A percentile compares a stretch with the other conserved stretches of the same genome.
These are phyloP conservation scores for Ictalurus punctatus DNA, from an alignment of 2,113 vertebrate genomes.

Conservation along the genomic window DNA sequence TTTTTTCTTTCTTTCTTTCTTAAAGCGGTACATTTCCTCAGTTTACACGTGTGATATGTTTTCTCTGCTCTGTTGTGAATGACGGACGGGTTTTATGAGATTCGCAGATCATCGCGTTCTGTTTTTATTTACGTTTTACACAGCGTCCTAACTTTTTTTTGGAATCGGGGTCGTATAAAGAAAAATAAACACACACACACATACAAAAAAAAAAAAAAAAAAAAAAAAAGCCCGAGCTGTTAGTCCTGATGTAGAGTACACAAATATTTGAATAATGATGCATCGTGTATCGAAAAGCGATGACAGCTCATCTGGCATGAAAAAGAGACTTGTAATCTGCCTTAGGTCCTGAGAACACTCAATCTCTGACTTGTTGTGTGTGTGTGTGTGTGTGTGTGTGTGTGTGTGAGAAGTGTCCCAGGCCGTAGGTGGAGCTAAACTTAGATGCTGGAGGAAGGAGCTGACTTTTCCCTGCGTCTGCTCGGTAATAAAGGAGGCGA, in stretches of 20 bases:
- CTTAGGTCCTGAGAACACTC: constrained; percentile 29
- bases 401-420: constrained; percentile 28
- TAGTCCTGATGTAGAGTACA: background rate
- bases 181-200: background rate
- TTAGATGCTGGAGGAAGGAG: constrained; percentile 33
- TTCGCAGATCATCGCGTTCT: too few species aligned
- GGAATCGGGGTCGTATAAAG: background rate
- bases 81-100: too few species aligned
- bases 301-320: background rate
- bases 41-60: too few species aligned
- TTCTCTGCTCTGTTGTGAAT: too few species aligned
- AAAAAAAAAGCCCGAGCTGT: background rate
- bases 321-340: constrained; percentile 10
- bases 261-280: background rate
- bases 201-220: background rate
- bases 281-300: background rate
- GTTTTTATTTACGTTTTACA: too few species aligned
- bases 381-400: constrained; percentile 7
- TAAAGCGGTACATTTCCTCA: too few species aligned
- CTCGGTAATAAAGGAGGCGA: background rate
- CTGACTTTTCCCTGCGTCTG: constrained; percentile 21
- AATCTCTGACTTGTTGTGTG: constrained; percentile 31
- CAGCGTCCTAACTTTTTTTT: too few species aligned
- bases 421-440: constrained; percentile 39
- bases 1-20: too few species aligned